A percentile compares a stretch with the other conserved stretches of the same genome.
Evolutionary conservation across 2,113 vertebrate species (phyloP).

Genomic region (Felis catus): F.catus_Fca126_mat1.0 CM031413.1:151722501-151723000

Average conservation of each 20-base stretch:
- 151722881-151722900: neutral
- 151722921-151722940: neutral
- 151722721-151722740: neutral
- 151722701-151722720: neutral
- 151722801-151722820: neutral
- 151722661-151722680: neutral
- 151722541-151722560: neutral
- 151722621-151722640: neutral
- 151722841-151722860: neutral
- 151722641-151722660: neutral
- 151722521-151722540: constrained; percentile 22
- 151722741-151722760: neutral
- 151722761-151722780: neutral
- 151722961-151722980: neutral
- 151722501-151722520: neutral
- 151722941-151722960: neutral
- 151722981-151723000: neutral
- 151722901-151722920: constrained; percentile 1
- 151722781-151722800: neutral
- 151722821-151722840: neutral
- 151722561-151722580: neutral
- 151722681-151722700: neutral
- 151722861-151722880: neutral
- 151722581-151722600: neutral
- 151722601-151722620: neutral